Evolutionary conservation across 1,140 invertebrate genomes (phyloP).

Genomic region (Lucilia sericata): DNA sequence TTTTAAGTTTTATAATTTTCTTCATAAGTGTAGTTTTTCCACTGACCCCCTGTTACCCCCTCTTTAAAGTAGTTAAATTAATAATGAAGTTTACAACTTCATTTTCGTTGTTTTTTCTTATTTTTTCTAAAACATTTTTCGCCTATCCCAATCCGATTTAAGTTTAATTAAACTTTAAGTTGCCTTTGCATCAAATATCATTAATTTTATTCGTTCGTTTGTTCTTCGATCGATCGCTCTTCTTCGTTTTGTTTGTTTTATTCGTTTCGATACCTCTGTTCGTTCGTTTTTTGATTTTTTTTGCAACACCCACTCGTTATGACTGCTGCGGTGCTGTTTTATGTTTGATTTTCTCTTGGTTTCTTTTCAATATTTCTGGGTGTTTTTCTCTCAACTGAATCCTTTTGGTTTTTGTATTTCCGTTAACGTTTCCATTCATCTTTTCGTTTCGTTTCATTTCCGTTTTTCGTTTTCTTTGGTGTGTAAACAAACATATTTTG

Average conservation of each 20-base stretch:
- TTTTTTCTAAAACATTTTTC: background rate
- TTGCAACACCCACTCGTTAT: background rate
- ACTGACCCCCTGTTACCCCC: background rate
- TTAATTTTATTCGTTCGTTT: background rate
- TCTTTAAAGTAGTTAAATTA: no score
- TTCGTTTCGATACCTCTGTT: background rate
- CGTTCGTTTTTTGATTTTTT: slow-evolving; percentile 27
- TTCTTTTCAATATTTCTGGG: background rate
- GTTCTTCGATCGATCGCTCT: background rate
- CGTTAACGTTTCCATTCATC: background rate
- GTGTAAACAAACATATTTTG: slow-evolving; percentile 3
- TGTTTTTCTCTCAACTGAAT: background rate
- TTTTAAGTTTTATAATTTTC: background rate
- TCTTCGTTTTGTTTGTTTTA: background rate
- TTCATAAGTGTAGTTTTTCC: background rate
- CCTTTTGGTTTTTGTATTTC: background rate
- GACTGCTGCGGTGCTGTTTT: background rate
- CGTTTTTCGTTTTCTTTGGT: slow-evolving; percentile 27
- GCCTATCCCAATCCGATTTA: background rate
- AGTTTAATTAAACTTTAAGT: background rate
- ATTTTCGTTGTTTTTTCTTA: background rate
- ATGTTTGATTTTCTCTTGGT: background rate
- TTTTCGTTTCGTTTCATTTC: slow-evolving; percentile 11
- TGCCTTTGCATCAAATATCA: background rate
- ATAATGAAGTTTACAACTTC: no score